phyloP scores from a whole-genome alignment of 2,888 invertebrate species.

The Ichneumon xanthorius region DNA sequence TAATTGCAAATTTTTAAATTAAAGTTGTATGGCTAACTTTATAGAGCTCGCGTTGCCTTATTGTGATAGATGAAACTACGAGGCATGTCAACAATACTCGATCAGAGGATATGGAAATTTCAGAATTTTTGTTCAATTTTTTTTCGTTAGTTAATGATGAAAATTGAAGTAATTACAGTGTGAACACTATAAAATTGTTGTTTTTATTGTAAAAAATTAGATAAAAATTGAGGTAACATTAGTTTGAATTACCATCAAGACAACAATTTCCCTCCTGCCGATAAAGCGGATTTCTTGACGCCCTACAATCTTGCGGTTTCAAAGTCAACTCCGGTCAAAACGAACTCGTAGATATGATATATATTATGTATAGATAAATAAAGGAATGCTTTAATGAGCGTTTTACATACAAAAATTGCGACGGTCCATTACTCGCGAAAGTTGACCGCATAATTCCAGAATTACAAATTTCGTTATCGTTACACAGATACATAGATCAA shows the following conservation, averaged over 20 bases:
- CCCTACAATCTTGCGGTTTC: not conserved
- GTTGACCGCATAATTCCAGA: constrained; percentile 27
- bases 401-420: constrained; percentile 51
- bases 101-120: not conserved
- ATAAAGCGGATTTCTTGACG: not conserved
- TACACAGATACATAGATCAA: constrained; percentile 46
- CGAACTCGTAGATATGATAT: constrained; percentile 3
- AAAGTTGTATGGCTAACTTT: no score
- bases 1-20: no score
- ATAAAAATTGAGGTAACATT: not conserved
- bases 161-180: not conserved
- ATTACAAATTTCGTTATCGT: constrained; percentile 56
- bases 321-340: not conserved
- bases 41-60: not conserved
- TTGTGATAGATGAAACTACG: not conserved
- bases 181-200: not conserved
- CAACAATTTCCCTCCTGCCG: not conserved
- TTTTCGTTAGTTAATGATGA: not conserved
- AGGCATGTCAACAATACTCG: not conserved
- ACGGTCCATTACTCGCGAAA: constrained; percentile 2
- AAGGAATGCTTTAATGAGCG: constrained; percentile 67
- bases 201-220: not conserved
- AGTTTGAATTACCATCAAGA: not conserved
- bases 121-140: not conserved
- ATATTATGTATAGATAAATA: constrained; percentile 66